These are phyloP conservation scores for Coelinius sp. DNA, from an alignment of 2,888 invertebrate genomes.

Conservation along the genomic window DNA sequence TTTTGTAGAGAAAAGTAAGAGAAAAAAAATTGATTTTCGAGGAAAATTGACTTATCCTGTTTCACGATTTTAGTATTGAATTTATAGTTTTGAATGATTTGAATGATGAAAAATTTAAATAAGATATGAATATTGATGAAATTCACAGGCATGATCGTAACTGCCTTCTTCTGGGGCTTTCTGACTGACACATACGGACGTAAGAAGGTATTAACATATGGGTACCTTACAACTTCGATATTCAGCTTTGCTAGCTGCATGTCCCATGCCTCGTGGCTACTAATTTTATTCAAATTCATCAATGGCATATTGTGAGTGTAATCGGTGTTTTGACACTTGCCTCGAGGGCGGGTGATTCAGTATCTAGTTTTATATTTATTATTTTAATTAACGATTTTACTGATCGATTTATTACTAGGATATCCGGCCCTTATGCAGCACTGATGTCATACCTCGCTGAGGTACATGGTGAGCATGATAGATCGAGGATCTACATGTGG, in stretches of 20 bases:
- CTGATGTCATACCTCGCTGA: conserved; percentile 67
- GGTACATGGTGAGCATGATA: conserved; percentile 60
- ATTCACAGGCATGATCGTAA: conserved; percentile 72
- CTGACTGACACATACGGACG: conserved; percentile 65
- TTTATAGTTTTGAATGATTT: too few species aligned
- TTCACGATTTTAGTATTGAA: not conserved
- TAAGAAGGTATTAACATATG: conserved; percentile 62
- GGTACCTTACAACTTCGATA: conserved; percentile 60
- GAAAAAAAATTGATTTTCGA: too few species aligned
- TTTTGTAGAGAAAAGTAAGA: too few species aligned
- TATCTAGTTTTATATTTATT: not conserved
- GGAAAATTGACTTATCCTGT: too few species aligned
- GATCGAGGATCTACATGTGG: conserved; percentile 66
- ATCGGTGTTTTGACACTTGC: not conserved
- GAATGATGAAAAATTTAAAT: not conserved
- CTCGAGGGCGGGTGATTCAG: not conserved
- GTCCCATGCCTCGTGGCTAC: conserved; percentile 62
- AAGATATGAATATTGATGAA: conserved; percentile 8
- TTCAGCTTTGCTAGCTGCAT: conserved; percentile 61
- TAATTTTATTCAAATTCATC: conserved; percentile 65
- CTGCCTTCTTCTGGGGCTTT: conserved; percentile 73
- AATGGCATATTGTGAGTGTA: conserved; percentile 65
- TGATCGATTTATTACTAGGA: conserved; percentile 51
- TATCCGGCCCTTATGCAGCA: conserved; percentile 65
- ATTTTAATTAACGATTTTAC: not conserved